Base-by-base conservation (phyloP, 2,888 invertebrate genomes). In the Meteorus cinctellus region DNA sequence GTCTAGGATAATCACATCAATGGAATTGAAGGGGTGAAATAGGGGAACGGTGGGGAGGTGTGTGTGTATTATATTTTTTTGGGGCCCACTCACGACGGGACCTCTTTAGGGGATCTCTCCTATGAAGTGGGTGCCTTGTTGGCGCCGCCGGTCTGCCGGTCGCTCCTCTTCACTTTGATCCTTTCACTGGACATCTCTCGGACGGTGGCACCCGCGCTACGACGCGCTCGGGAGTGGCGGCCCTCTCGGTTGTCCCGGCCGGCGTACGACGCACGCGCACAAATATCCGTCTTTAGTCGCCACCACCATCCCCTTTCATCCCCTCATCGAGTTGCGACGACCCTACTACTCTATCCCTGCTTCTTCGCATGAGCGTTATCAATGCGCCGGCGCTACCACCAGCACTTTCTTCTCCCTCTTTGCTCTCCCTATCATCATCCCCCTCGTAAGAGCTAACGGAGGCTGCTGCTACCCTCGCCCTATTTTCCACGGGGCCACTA, bases 111-210 rank as follows among this genome's bases (percentile, higher is more conserved):
- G 82, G 81, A 82, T 81, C 82, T 83, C 81, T 82, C 82, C 86
- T 87, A 87, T 82, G 83, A 85, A 89, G 91, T 91, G 88, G 93
- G 91, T 90, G 91, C 92, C 90, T 93, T 91, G 89, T 92, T 91
- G 88, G 90, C 91, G 92, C 91, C 89, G 90, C 90, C 91, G 84
- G 83, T 82, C 82, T 85, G 86, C 91, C 92, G 90, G 91, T 92
- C 92, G 91, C 92, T 92, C 89, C 87, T 89, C 90, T 89, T 90
- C 89, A 87, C 88, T 89, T 90, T 90, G 89, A 90, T 90, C 90
- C 90, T 90, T 89, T 89, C 90, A 88, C 88, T 88, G 86, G 85
- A 87, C 86, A 85, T 87, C 86, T 86, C 89, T 90, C 90, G 89
- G 90, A 88, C 84, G 87, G 84, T 85, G 82, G 87, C 88, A 90